A percentile compares a stretch with the other conserved stretches of the same genome.
phyloP scores from a whole-genome alignment of 2,797 vertebrate species.

The Denticeps clupeoides region DNA sequence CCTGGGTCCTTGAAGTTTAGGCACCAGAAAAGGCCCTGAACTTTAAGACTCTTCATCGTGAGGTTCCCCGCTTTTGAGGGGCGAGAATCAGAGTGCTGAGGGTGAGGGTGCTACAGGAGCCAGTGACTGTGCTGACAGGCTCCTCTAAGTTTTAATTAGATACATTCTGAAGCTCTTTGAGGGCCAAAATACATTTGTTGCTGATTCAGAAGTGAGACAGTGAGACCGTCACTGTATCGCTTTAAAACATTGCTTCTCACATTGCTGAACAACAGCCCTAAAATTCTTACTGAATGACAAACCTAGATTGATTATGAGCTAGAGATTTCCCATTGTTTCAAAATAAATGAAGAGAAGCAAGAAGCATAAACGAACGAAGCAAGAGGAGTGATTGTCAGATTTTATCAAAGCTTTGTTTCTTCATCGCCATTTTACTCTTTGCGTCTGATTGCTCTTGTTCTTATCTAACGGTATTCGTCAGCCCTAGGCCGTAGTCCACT shows the following conservation, averaged over 20 bases:
- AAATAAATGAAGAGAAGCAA: constrained; percentile 23
- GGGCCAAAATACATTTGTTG: constrained; percentile 46
- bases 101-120: constrained; percentile 9
- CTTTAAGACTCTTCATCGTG: constrained; percentile 49
- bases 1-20: constrained; percentile 47
- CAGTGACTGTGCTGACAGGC: constrained; percentile 29
- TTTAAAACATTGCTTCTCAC: background rate
- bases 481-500: constrained; percentile 60
- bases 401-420: constrained; percentile 80
- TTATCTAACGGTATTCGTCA: constrained; percentile 53
- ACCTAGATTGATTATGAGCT: constrained; percentile 25
- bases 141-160: constrained; percentile 42
- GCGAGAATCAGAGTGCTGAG: background rate
- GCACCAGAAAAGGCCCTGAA: constrained; percentile 58
- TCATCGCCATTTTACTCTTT: constrained; percentile 51
- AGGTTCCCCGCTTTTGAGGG: background rate
- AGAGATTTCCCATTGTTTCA: constrained; percentile 28
- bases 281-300: constrained; percentile 2
- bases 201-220: no score
- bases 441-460: constrained; percentile 30
- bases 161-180: constrained; percentile 56
- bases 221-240: constrained; percentile 37
- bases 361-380: constrained; percentile 56
- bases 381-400: constrained; percentile 95
- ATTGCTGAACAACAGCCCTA: background rate